Percentiles rank a stretch among this genome's conserved stretches.
Evolutionary conservation across 2,113 vertebrate genomes (phyloP).

Genomic region (Tragelaphus buxtoni): DNA sequence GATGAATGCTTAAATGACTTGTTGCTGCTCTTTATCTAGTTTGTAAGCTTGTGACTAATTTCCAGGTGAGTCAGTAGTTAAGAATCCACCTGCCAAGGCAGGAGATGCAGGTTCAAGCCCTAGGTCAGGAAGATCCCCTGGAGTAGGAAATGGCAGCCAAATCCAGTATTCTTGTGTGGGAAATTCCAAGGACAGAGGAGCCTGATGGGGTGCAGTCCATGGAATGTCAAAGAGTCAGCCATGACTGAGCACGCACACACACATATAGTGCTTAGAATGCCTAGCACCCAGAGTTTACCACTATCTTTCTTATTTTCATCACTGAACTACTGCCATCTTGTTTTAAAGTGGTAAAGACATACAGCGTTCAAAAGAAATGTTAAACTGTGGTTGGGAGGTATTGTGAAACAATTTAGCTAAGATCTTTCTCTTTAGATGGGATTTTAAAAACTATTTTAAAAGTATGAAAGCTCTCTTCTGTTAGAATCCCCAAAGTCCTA

Average conservation of each 20-base stretch:
- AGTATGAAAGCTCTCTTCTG: background rate
- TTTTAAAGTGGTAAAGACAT: background rate
- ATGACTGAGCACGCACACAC: background rate
- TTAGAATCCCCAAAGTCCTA: background rate
- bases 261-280: background rate
- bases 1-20: background rate
- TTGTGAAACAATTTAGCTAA: background rate
- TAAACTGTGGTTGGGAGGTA: background rate
- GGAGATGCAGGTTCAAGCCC: background rate
- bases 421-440: background rate
- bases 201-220: background rate
- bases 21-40: background rate
- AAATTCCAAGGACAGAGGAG: background rate
- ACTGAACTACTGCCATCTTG: background rate
- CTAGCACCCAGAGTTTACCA: background rate
- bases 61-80: background rate
- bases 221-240: background rate
- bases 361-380: background rate
- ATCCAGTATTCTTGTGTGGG: background rate
- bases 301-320: background rate
- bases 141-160: background rate
- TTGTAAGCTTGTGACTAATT: background rate
- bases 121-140: background rate
- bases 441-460: background rate
- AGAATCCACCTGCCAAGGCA: background rate